Evolutionary conservation across 2,888 invertebrate species (phyloP).

Genomic region (Blera fallax): DNA sequence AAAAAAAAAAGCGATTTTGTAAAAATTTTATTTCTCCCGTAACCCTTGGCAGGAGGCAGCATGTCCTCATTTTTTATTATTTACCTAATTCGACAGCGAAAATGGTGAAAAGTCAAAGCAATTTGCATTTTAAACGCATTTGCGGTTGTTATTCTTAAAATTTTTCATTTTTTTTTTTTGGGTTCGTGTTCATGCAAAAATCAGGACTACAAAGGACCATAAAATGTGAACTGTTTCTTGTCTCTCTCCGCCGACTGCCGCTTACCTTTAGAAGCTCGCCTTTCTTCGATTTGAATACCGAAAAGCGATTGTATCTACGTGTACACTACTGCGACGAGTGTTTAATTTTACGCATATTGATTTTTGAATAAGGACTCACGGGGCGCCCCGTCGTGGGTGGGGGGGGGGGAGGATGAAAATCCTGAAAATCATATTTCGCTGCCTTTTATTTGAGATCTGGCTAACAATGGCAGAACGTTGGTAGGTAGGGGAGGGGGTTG

Average conservation of each 20-base stretch:
- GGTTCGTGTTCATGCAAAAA: slow-evolving; percentile 64
- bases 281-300: slow-evolving; percentile 37
- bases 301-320: not conserved
- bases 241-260: not conserved
- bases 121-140: slow-evolving; percentile 73
- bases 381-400: not conserved
- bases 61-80: slow-evolving; percentile 65
- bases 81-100: slow-evolving; percentile 71
- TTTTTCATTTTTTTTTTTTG: slow-evolving; percentile 6
- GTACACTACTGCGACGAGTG: slow-evolving; percentile 30
- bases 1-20: slow-evolving; percentile 21
- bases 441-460: slow-evolving; percentile 36
- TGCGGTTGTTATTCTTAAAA: slow-evolving; percentile 56
- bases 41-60: slow-evolving; percentile 41
- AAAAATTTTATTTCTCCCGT: slow-evolving; percentile 40
- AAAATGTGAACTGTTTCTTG: slow-evolving; percentile 22
- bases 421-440: slow-evolving; percentile 59
- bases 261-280: slow-evolving; percentile 34
- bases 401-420: slow-evolving; percentile 16
- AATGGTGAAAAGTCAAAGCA: slow-evolving; percentile 71
- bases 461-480: slow-evolving; percentile 42
- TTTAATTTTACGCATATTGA: slow-evolving; percentile 72
- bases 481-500: not conserved
- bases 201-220: slow-evolving; percentile 31
- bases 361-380: slow-evolving; percentile 47